Conservation (phyloP, 2,113 vertebrate species). For the Tupaia tana region DNA sequence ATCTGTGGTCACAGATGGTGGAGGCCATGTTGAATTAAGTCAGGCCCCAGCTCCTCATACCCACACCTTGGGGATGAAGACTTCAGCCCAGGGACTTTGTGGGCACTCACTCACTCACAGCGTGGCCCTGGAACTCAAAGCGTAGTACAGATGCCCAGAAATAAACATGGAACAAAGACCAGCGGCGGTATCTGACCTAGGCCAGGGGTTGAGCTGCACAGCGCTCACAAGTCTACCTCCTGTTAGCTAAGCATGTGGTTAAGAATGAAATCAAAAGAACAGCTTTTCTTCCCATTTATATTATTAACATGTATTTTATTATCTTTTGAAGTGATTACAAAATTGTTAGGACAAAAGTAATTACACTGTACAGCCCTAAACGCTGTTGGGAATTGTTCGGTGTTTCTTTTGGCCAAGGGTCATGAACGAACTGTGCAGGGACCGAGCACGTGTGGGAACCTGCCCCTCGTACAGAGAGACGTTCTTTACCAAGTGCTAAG, state of each 20-base stretch:
- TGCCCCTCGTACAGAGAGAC: background rate
- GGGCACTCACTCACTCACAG: background rate
- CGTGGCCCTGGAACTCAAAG: background rate
- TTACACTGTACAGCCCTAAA: background rate
- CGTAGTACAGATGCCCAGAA: background rate
- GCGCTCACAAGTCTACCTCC: background rate
- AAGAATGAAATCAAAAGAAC: background rate
- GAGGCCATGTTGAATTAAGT: background rate
- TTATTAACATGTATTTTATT: background rate
- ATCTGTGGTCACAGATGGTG: background rate
- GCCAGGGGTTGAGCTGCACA: background rate
- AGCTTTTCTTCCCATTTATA: background rate
- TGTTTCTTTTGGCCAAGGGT: slow-evolving; percentile 34
- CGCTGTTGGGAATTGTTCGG: background rate
- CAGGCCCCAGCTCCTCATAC: background rate
- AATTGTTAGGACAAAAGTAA: background rate
- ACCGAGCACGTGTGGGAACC: background rate
- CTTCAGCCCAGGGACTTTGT: background rate
- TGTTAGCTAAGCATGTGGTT: background rate
- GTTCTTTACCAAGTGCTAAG: slow-evolving; percentile 3
- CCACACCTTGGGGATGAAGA: background rate
- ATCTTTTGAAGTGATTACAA: background rate
- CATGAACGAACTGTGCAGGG: background rate
- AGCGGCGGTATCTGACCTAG: background rate
- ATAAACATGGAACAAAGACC: background rate